Evolutionary conservation across 92 coral and sea anemone species (phyloP).

Genomic region (Epizoanthus scotinus): DNA sequence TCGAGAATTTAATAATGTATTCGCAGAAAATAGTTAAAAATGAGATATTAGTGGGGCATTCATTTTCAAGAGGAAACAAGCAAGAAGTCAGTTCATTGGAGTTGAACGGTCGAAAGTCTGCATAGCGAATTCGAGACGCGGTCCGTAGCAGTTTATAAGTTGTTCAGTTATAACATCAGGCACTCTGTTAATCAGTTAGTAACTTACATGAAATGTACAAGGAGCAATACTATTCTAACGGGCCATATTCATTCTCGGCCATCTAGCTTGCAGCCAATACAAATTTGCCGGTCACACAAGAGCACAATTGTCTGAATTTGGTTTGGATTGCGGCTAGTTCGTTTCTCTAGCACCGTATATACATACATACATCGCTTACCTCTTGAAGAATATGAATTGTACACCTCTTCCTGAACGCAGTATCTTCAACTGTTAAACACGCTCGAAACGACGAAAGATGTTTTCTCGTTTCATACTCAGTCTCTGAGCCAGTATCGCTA

Average conservation of each 20-base stretch:
- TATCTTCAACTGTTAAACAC: neutral
- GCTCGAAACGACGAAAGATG: neutral
- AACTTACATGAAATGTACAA: neutral
- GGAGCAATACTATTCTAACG: neutral
- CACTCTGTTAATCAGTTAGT: too few species aligned
- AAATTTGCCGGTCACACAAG: slow-evolving; percentile 18
- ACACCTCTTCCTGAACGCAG: neutral
- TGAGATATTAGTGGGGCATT: neutral
- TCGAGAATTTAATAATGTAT: neutral
- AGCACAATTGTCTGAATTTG: slow-evolving; percentile 25
- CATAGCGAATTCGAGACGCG: neutral
- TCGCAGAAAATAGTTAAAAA: neutral
- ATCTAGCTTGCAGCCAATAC: slow-evolving; percentile 3
- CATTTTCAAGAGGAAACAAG: neutral
- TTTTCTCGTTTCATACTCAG: neutral
- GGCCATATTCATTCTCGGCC: neutral
- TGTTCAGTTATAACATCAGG: too few species aligned
- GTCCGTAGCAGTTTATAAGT: neutral
- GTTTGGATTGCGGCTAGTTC: neutral
- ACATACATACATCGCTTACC: neutral
- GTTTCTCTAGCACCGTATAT: neutral
- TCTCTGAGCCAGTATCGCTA: slow-evolving; percentile 20
- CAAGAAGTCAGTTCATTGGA: neutral
- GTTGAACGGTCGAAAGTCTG: neutral
- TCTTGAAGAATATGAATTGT: neutral